Base-by-base conservation (phyloP, 1,140 invertebrate genomes). In the Drosophila lowei region DNA sequence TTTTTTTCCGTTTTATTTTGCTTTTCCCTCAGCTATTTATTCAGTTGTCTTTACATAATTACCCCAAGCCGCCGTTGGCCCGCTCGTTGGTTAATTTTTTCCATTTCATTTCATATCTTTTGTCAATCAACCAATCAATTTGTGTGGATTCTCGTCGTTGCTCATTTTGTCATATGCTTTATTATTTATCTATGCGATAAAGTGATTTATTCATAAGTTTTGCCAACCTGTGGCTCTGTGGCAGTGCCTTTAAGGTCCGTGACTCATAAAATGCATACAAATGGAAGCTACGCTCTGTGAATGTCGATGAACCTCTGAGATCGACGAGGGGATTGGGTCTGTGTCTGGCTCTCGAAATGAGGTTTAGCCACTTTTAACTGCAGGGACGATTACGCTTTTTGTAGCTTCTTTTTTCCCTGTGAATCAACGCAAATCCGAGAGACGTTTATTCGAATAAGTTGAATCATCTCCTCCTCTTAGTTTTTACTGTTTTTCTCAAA, bases 1-100 rank as follows among this genome's bases (percentile, higher is more conserved):
- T 62, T 76, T 70, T 41, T 38, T 41, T 52, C 7, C 28, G 9
- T 54, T 43, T 43, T 21, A 23, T 41, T 54, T 66, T 50, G 58
- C 55, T 79, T 79, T 79, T 79, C 65, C 59, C 65, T 62, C 56
- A 53, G 16, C 16, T 74, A 68, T 76, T 85, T 79, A 63, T 75
- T 75, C 61, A 60, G 56, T 64, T 75, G 49, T 48, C 54, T 73
- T 84, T 85, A 85, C 80, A 79, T 84, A 84, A 79, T 77, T 78
- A 72, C 47, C 41, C 42, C 4, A 30, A 30, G 46, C 15, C 23
- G 62, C 58, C 25, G 16, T 41, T n/a, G 46, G 16, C 1, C n/a
- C 47, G 50, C 30, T 28, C n/a, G 34, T 41, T 9, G 23, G 8
- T 38, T 53, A 4, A 38, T 13, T 11, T 30, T 25, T 41, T 30